A percentile compares a stretch with the other conserved stretches of the same genome.
phyloP scores from a whole-genome alignment of 2,113 vertebrate species.

The Pagrus major region DNA sequence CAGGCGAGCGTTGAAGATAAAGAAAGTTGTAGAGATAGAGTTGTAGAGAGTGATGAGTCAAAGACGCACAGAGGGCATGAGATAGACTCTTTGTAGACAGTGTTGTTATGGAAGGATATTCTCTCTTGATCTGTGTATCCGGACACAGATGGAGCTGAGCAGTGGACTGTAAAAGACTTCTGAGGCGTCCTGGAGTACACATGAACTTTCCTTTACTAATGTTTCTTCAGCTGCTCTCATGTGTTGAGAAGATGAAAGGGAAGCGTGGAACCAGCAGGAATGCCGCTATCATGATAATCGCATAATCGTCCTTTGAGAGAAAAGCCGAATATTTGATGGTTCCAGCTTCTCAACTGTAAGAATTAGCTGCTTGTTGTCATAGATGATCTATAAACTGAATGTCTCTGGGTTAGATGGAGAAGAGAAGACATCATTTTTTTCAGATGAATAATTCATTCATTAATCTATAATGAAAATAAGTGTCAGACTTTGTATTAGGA shows the following conservation, averaged over 20 bases:
- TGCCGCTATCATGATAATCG: neutral
- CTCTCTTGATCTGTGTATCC: neutral
- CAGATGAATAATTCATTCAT: neutral
- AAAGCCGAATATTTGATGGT: neutral
- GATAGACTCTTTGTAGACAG: neutral
- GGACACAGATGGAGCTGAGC: slow-evolving; percentile 4
- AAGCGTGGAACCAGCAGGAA: neutral
- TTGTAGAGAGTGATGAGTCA: neutral
- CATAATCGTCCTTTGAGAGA: neutral
- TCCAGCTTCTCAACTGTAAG: neutral
- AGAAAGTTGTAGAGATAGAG: neutral
- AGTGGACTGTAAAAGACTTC: slow-evolving; percentile 3
- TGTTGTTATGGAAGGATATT: neutral
- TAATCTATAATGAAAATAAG: no score
- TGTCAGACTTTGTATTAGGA: neutral
- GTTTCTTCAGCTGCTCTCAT: neutral
- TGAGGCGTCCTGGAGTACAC: slow-evolving; percentile 2
- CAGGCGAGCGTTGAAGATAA: slow-evolving; percentile 16
- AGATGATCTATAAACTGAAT: neutral
- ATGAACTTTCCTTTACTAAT: neutral
- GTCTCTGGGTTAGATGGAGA: neutral
- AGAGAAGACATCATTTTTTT: neutral
- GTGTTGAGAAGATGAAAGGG: neutral
- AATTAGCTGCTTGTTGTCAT: neutral
- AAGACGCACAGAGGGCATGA: slow-evolving; percentile 11